Conservation (phyloP, 2,797 vertebrate species). For the Paguma larvata region DNA sequence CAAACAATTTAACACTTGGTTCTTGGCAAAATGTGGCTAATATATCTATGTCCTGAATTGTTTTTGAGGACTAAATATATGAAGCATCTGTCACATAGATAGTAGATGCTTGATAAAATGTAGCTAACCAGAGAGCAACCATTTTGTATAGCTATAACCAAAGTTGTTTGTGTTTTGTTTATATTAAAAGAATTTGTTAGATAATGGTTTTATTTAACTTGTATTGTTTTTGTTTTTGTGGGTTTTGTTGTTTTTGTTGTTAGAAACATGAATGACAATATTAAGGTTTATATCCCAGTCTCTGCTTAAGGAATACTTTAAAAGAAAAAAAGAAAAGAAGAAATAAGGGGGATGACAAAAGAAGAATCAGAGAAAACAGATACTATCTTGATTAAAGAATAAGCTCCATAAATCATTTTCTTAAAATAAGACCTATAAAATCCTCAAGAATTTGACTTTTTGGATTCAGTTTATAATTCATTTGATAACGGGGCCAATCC, state of each 20-base stretch:
- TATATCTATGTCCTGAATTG: not conserved
- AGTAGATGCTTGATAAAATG: not conserved
- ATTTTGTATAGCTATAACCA: not conserved
- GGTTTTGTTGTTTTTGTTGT: not conserved
- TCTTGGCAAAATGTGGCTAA: not conserved
- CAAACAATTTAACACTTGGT: not conserved
- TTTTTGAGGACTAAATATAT: not conserved
- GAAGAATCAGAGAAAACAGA: slow-evolving; percentile 22
- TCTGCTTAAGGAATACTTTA: slow-evolving; percentile 32
- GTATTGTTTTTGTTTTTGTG: not conserved
- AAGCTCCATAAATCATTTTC: not conserved
- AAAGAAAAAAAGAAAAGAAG: not conserved
- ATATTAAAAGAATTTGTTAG: not conserved
- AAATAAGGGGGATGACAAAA: not conserved
- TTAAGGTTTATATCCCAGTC: not conserved
- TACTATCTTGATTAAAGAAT: not conserved
- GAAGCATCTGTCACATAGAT: not conserved
- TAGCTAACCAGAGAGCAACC: not conserved
- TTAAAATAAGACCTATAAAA: slow-evolving; percentile 15
- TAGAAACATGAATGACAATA: not conserved
- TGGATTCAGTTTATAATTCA: slow-evolving; percentile 67
- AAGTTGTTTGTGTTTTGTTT: not conserved
- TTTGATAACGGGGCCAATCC: slow-evolving; percentile 75
- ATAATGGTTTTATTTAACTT: not conserved
- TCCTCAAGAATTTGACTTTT: slow-evolving; percentile 17